Percentiles rank a stretch among this genome's conserved stretches.
Evolutionary conservation across 2,797 vertebrate species (phyloP).

Genomic region (Knipowitschia caucasica): DNA sequence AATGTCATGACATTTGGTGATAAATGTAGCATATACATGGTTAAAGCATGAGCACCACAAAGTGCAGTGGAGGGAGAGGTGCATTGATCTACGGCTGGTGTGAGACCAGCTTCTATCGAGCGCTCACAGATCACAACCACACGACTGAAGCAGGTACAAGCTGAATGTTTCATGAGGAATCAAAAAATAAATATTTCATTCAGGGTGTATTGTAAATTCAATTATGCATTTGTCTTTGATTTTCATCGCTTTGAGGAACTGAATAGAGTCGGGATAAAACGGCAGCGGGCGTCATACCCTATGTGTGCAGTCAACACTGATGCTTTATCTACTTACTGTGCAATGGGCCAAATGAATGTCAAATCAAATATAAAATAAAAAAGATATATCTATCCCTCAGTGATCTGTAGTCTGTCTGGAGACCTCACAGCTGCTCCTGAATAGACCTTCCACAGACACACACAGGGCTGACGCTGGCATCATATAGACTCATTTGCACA

Average conservation of each 20-base stretch:
- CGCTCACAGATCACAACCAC: conserved; percentile 31
- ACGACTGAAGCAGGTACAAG: conserved; percentile 1
- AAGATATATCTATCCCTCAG: conserved; percentile 16
- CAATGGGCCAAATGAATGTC: not conserved
- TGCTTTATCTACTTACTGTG: conserved; percentile 3
- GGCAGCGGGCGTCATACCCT: conserved; percentile 38
- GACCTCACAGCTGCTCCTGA: conserved; percentile 57
- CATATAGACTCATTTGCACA: conserved; percentile 33
- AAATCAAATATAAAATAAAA: not conserved
- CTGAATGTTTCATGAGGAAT: conserved; percentile 63
- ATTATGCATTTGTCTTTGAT: conserved; percentile 66
- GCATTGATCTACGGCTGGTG: conserved; percentile 54
- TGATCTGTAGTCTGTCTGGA: conserved; percentile 38
- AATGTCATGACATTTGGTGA: no score
- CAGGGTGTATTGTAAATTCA: conserved; percentile 65
- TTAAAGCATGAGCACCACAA: not conserved
- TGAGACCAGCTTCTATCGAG: conserved; percentile 64
- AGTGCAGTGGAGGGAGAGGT: conserved; percentile 32
- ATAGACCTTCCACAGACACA: conserved; percentile 55
- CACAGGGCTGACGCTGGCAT: conserved; percentile 49
- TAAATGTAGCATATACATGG: no score
- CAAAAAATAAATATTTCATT: conserved; percentile 59
- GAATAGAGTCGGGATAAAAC: conserved; percentile 51
- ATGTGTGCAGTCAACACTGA: conserved; percentile 24
- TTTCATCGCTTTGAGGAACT: conserved; percentile 58